These are phyloP conservation scores for Pseudochirops cupreus DNA, from an alignment of 2,797 vertebrate genomes.

Conservation along the genomic window DNA sequence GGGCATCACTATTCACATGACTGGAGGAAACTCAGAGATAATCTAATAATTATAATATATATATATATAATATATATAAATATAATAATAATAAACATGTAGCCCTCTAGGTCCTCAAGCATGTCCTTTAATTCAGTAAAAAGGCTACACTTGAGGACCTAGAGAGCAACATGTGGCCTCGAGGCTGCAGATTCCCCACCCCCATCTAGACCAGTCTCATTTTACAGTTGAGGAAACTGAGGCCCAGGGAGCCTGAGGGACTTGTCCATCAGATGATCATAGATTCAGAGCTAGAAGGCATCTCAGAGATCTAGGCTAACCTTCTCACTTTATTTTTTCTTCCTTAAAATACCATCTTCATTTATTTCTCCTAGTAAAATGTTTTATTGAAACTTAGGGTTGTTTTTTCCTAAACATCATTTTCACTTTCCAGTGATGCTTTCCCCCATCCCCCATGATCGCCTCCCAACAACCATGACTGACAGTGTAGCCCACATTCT, in stretches of 20 bases:
- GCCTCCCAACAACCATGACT: neutral
- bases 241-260: neutral
- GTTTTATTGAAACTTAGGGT: neutral
- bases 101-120: too few relatives aligned
- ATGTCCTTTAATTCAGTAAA: too few relatives aligned
- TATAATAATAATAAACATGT: too few relatives aligned
- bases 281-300: neutral
- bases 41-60: too few relatives aligned
- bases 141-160: too few relatives aligned
- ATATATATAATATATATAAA: too few relatives aligned
- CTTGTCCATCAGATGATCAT: neutral
- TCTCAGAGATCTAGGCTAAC: neutral
- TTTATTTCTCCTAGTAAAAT: neutral
- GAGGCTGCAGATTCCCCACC: too few relatives aligned
- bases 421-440: neutral
- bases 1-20: neutral
- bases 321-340: neutral
- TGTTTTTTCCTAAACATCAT: neutral
- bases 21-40: neutral
- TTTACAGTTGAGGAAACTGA: neutral
- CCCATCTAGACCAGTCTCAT: neutral
- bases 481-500: neutral
- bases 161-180: too few relatives aligned
- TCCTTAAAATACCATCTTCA: neutral
- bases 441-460: neutral